Evolutionary conservation across 2,113 vertebrate genomes (phyloP).

Genomic region (Gopherus evgoodei): DNA sequence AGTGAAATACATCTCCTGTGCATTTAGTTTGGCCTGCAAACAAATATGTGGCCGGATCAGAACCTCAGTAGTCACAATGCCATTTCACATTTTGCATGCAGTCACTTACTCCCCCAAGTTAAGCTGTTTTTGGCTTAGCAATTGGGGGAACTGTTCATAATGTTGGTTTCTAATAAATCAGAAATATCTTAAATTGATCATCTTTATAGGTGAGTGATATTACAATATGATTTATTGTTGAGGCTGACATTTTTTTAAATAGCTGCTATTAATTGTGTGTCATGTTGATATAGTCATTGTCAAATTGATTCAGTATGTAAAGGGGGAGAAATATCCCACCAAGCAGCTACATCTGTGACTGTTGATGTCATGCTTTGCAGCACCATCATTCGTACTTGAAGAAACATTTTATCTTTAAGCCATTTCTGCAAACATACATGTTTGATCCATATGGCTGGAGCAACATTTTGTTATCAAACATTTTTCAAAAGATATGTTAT

Average conservation of each 20-base stretch:
- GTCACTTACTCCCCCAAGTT: background rate
- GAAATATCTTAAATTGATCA: conserved; percentile 36
- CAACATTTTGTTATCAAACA: background rate
- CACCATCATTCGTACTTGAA: conserved; percentile 10
- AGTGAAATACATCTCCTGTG: background rate
- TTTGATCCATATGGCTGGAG: background rate
- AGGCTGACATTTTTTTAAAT: conserved; percentile 22
- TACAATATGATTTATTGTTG: background rate
- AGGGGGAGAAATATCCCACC: conserved; percentile 23
- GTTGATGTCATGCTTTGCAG: conserved; percentile 29
- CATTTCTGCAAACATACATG: background rate
- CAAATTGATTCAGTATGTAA: background rate
- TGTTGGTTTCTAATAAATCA: conserved; percentile 56
- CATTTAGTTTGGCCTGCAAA: background rate
- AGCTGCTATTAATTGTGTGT: conserved; percentile 24
- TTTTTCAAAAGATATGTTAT: too few relatives aligned
- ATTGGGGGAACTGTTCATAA: background rate
- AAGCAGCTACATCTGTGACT: conserved; percentile 8
- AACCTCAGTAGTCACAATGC: conserved; percentile 2
- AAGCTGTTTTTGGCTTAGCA: background rate
- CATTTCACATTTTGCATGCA: background rate
- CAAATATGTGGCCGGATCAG: background rate
- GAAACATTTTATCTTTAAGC: background rate
- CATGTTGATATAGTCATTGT: conserved; percentile 26
- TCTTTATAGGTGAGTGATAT: conserved; percentile 26